These are phyloP conservation scores for Drosophila basisetae DNA, from an alignment of 2,888 invertebrate species.

Conservation along the genomic window DNA sequence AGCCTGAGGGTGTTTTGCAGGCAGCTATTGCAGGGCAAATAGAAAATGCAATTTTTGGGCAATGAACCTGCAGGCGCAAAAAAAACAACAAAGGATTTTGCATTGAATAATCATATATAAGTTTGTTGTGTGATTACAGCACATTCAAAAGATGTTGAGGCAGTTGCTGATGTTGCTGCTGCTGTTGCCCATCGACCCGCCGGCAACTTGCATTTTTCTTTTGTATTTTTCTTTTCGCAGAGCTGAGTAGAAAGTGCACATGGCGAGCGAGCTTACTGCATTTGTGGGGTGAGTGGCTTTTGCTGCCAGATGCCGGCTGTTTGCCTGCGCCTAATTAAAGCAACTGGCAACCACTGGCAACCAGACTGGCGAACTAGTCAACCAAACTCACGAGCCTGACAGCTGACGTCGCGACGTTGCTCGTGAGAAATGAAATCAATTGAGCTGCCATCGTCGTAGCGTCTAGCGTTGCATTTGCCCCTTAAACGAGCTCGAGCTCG, in stretches of 20 bases:
- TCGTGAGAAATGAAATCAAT: conserved; percentile 78
- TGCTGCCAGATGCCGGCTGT: conserved; percentile 31
- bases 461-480: conserved; percentile 22
- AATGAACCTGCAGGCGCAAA: conserved; percentile 68
- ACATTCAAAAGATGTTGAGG: conserved; percentile 27
- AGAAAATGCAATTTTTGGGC: conserved; percentile 58
- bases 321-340: conserved; percentile 45
- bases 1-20: conserved; percentile 13
- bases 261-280: conserved; percentile 3
- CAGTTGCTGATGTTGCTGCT: conserved; percentile 16
- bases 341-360: conserved; percentile 35
- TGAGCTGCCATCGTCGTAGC: conserved; percentile 50
- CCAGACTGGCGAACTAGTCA: conserved; percentile 33
- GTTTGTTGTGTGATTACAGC: conserved; percentile 49
- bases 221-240: conserved; percentile 46
- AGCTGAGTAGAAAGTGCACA: conserved; percentile 53
- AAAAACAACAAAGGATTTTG: conserved; percentile 45
- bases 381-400: conserved; percentile 54
- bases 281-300: conserved; percentile 30
- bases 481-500: conserved; percentile 46
- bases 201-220: conserved; percentile 66
- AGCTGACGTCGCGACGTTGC: conserved; percentile 44
- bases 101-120: conserved; percentile 81
- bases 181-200: conserved; percentile 54
- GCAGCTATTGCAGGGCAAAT: conserved; percentile 41